phyloP scores from a whole-genome alignment of 2,113 vertebrate genomes.

The Eurystomus gularis region DNA sequence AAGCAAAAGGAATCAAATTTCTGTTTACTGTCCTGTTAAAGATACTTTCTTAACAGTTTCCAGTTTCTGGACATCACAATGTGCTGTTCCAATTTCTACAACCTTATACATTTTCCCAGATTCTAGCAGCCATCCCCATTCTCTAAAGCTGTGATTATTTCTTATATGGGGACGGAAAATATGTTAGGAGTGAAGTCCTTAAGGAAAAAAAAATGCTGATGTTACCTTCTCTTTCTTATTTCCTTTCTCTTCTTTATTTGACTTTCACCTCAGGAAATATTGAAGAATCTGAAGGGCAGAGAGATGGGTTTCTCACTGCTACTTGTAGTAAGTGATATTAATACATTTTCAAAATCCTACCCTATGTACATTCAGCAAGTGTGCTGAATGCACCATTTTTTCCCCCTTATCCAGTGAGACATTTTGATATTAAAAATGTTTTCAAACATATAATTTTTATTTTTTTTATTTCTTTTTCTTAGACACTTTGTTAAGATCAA shows the following conservation, averaged over 20 bases:
- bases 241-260: neutral
- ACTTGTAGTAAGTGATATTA: neutral
- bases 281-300: neutral
- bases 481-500: neutral
- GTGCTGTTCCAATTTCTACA: neutral
- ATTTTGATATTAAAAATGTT: neutral
- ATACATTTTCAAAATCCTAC: neutral
- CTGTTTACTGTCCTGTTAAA: neutral
- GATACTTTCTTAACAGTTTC: neutral
- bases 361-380: neutral
- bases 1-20: neutral
- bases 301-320: neutral
- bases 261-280: neutral
- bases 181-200: fast-evolving
- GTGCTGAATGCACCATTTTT: neutral
- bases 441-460: neutral
- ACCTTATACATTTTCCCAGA: neutral
- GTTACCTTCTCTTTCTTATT: neutral
- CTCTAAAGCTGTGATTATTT: neutral
- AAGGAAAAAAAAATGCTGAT: neutral
- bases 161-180: neutral
- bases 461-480: neutral
- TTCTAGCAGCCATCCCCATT: neutral
- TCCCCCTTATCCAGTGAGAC: neutral
- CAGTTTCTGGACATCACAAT: neutral